Percentiles rank a stretch among this genome's conserved stretches.
These are phyloP conservation scores for Elgaria multicarinata DNA, from an alignment of 2,113 vertebrate species.

Conservation along the genomic window DNA sequence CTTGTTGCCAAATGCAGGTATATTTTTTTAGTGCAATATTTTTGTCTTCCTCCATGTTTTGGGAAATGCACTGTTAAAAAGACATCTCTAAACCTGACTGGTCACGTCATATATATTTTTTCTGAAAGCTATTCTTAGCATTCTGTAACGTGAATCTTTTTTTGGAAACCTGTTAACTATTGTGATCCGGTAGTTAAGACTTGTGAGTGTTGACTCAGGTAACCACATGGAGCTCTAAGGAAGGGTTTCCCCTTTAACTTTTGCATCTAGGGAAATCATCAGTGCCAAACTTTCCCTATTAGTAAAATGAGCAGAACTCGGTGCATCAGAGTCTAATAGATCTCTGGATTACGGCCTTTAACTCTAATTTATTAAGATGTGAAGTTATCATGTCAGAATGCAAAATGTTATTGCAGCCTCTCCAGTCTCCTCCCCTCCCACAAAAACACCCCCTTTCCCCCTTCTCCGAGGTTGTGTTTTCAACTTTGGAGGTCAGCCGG, in stretches of 20 bases:
- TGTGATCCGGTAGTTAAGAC: neutral
- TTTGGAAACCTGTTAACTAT: neutral
- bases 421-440: no score
- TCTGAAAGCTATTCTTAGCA: neutral
- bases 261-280: neutral
- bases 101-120: neutral
- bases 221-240: neutral
- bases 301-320: neutral
- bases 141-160: neutral
- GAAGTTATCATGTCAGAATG: neutral
- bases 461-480: no score
- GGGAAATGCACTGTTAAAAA: neutral
- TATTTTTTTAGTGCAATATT: neutral
- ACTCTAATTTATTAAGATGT: neutral
- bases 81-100: neutral
- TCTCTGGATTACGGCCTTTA: neutral
- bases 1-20: neutral
- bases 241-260: neutral
- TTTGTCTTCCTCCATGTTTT: rapidly evolving
- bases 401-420: neutral
- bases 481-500: no score
- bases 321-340: neutral
- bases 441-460: no score
- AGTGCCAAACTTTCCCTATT: neutral
- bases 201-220: neutral